phyloP scores from a whole-genome alignment of 1,140 invertebrate genomes.

The Myzus persicae region DNA sequence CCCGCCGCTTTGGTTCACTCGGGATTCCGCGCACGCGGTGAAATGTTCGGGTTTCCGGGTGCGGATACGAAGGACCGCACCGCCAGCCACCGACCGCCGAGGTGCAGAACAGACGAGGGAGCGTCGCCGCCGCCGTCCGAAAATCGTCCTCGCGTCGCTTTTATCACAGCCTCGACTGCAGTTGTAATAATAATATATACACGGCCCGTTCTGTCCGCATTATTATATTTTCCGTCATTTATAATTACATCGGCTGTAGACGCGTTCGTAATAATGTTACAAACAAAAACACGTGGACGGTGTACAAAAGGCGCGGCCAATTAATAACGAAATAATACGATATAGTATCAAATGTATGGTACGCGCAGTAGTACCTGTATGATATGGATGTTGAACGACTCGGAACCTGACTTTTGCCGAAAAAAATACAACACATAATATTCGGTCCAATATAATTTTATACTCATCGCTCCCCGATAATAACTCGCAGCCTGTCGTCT shows the following conservation, averaged over 20 bases:
- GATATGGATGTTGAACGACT: too few relatives aligned
- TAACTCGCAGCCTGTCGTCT: not conserved
- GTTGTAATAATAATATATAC: not conserved
- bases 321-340: not conserved
- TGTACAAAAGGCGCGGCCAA: too few relatives aligned
- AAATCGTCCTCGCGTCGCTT: not conserved
- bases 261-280: too few relatives aligned
- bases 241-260: too few relatives aligned
- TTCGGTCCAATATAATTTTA: not conserved
- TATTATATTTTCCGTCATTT: too few relatives aligned
- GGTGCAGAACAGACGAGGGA: not conserved
- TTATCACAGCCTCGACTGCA: not conserved
- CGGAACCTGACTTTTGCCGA: too few relatives aligned
- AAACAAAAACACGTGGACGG: too few relatives aligned
- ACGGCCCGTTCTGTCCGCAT: not conserved
- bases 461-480: not conserved
- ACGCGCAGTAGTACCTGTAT: too few relatives aligned
- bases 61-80: not conserved
- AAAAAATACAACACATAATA: too few relatives aligned
- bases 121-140: not conserved
- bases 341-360: not conserved
- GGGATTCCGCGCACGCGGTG: constrained; percentile 26
- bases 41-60: constrained; percentile 14
- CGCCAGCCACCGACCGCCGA: not conserved
- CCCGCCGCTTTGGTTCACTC: constrained; percentile 23